These are phyloP conservation scores for Hipposideros larvatus DNA, from an alignment of 2,797 vertebrate species.

Conservation along the genomic window DNA sequence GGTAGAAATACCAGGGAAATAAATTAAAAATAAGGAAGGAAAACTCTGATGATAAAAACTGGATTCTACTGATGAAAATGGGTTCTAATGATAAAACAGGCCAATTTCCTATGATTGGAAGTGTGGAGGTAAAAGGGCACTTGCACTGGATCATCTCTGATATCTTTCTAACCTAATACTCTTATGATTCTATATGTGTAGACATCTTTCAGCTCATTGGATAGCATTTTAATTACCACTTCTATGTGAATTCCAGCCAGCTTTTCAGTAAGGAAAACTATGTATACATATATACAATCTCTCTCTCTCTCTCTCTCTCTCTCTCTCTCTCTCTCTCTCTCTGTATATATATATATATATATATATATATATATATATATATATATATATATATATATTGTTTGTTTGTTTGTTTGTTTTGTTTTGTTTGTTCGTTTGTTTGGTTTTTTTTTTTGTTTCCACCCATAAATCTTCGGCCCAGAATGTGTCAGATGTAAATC, in stretches of 20 bases:
- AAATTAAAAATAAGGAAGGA: constrained; percentile 24
- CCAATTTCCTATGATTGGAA: not conserved
- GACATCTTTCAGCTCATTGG: not conserved
- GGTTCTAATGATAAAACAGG: not conserved
- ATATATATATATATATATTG: no score
- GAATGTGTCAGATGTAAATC: not conserved
- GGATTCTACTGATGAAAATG: not conserved
- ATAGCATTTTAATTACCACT: not conserved
- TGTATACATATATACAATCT: no score
- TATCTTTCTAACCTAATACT: not conserved
- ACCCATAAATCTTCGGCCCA: not conserved
- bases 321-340: no score
- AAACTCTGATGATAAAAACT: not conserved
- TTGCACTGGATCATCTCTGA: not conserved
- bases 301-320: no score
- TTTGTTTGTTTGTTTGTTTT: no score
- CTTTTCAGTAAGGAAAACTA: not conserved
- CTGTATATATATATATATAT: no score
- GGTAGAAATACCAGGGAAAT: not conserved
- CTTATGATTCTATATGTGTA: not conserved
- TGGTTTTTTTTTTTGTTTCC: not conserved
- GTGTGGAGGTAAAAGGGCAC: not conserved
- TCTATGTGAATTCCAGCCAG: not conserved
- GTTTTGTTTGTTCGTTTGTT: not conserved
- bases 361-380: no score